Evolutionary conservation across 2,113 vertebrate genomes (phyloP).

Genomic region (Girardinichthys multiradiatus): DNA sequence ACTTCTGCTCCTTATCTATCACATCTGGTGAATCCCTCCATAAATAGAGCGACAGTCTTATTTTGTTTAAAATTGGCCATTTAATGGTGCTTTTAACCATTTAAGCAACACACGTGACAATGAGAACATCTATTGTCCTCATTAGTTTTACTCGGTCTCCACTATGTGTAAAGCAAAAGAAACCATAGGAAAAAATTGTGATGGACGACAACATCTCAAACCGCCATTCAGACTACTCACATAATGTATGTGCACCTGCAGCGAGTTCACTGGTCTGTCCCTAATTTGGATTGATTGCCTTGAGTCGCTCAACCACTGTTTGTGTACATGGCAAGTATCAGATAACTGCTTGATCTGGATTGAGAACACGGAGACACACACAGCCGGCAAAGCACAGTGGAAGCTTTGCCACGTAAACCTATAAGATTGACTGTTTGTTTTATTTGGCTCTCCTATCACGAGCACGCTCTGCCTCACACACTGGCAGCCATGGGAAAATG

Average conservation of each 20-base stretch:
- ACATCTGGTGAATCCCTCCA: slow-evolving; percentile 16
- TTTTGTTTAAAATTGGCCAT: slow-evolving; percentile 23
- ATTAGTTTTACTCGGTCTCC: slow-evolving; percentile 37
- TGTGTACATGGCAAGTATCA: slow-evolving; percentile 19
- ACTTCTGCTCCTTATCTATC: slow-evolving; percentile 31
- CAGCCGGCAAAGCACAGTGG: slow-evolving; percentile 3
- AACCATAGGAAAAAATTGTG: neutral
- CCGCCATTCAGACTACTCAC: neutral
- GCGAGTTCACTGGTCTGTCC: slow-evolving; percentile 21
- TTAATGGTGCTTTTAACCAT: slow-evolving; percentile 44
- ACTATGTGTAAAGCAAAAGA: neutral
- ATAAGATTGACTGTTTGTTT: slow-evolving; percentile 47
- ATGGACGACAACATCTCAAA: slow-evolving; percentile 12
- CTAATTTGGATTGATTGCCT: slow-evolving; percentile 55
- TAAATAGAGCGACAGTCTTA: slow-evolving; percentile 6
- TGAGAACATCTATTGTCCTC: slow-evolving; percentile 43
- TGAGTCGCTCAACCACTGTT: slow-evolving; percentile 23
- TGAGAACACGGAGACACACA: slow-evolving; percentile 11
- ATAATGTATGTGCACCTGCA: slow-evolving; percentile 46
- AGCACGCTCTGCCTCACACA: slow-evolving; percentile 41
- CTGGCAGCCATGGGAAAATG: slow-evolving; percentile 30
- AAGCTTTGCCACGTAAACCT: slow-evolving; percentile 4
- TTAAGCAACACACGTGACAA: slow-evolving; percentile 55
- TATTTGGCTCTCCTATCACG: slow-evolving; percentile 39
- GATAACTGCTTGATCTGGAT: slow-evolving; percentile 46